These are phyloP conservation scores for human DNA, from an alignment of 2,113 vertebrate species.

Conservation along the genomic window GRCh38 chr18:11881501-11882000, in stretches of 20 bases:
- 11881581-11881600: conserved; percentile 81
- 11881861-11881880: conserved; percentile 99
- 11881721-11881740: conserved; percentile 77
- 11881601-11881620: conserved; percentile 81
- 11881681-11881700: conserved; percentile 86
- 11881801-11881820: conserved; percentile 83
- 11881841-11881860: conserved; percentile 97
- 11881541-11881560: conserved; percentile 87
- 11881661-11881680: conserved; percentile 87
- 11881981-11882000: conserved; percentile 92
- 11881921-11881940: conserved; percentile 96
- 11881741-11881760: conserved; percentile 85
- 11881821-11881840: conserved; percentile 91
- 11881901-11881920: conserved; percentile 99
- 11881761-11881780: conserved; percentile 87
- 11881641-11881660: conserved; percentile 80
- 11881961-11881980: conserved; percentile 97
- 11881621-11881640: conserved; percentile 78
- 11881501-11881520: conserved; percentile 91
- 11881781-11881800: conserved; percentile 83
- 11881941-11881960: conserved; percentile 95
- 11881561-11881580: conserved; percentile 84
- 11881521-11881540: conserved; percentile 90
- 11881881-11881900: conserved; percentile 98
- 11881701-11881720: conserved; percentile 84